These are phyloP conservation scores for Eupithecia tripunctaria DNA, from an alignment of 2,888 invertebrate genomes.

Conservation along the genomic window DNA sequence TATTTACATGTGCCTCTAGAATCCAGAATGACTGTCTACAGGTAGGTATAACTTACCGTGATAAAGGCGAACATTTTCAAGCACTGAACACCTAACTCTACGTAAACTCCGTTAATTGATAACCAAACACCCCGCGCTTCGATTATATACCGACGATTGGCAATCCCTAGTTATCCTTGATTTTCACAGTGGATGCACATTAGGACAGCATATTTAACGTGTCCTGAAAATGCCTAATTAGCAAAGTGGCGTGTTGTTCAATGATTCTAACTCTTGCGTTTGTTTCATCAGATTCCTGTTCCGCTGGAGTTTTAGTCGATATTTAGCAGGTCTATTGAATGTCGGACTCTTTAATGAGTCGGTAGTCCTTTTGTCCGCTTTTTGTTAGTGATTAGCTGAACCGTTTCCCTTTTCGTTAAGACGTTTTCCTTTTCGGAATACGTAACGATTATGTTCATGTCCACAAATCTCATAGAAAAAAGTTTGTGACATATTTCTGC, in stretches of 20 bases:
- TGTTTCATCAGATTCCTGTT: conserved; percentile 64
- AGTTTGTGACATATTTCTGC: neutral
- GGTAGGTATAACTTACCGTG: conserved; percentile 46
- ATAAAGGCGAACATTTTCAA: conserved; percentile 65
- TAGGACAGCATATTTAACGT: conserved; percentile 68
- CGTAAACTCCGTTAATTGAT: conserved; percentile 43
- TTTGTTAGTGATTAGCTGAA: neutral
- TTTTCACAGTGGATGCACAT: conserved; percentile 74
- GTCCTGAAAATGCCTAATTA: conserved; percentile 60
- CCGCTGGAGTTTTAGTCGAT: conserved; percentile 17
- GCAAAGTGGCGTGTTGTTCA: conserved; percentile 56
- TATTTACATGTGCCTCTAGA: no score
- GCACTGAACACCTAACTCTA: conserved; percentile 21
- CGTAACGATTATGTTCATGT: neutral
- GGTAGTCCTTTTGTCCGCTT: neutral
- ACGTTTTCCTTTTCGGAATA: neutral
- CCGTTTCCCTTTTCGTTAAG: neutral
- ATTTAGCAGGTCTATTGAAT: neutral
- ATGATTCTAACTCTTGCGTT: conserved; percentile 41
- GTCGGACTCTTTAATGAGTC: neutral
- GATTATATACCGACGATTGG: conserved; percentile 72
- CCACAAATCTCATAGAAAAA: neutral
- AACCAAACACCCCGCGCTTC: conserved; percentile 33
- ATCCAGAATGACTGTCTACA: neutral
- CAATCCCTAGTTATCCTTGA: conserved; percentile 66